phyloP scores from a whole-genome alignment of 2,113 vertebrate genomes.

The Pantherophis guttatus region DNA sequence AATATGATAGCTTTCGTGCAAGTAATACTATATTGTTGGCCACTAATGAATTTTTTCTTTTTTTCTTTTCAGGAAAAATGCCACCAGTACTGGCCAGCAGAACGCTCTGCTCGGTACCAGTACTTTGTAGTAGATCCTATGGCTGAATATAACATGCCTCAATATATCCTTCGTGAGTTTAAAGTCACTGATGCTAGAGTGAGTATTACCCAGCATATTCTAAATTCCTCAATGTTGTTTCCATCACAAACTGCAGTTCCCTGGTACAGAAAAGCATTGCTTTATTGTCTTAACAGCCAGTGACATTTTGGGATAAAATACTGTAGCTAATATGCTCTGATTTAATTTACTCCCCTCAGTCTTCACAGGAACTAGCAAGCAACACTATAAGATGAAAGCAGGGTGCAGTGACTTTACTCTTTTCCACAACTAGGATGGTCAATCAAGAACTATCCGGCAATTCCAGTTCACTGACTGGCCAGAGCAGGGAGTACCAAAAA shows the following conservation, averaged over 20 bases:
- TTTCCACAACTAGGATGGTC: slow-evolving; percentile 80
- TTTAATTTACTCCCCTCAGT: background rate
- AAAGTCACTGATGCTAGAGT: slow-evolving; percentile 96
- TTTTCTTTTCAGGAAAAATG: slow-evolving; percentile 86
- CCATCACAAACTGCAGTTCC: background rate
- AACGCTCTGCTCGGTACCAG: slow-evolving; percentile 94
- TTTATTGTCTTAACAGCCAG: background rate
- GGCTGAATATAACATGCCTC: slow-evolving; percentile 99
- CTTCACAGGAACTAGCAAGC: rapidly evolving
- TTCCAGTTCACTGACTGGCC: slow-evolving; percentile 99
- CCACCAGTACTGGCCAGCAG: slow-evolving; percentile 97
- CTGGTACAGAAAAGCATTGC: background rate
- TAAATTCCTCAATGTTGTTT: background rate
- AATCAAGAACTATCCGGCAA: slow-evolving; percentile 95
- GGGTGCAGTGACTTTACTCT: background rate
- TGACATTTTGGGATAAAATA: background rate
- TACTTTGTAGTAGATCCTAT: slow-evolving; percentile 98
- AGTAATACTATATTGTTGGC: background rate
- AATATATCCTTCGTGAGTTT: slow-evolving; percentile 97
- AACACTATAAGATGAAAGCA: background rate
- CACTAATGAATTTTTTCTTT: background rate
- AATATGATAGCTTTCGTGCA: background rate
- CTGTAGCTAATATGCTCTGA: background rate
- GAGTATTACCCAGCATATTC: slow-evolving; percentile 41
- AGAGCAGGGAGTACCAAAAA: slow-evolving; percentile 96